phyloP scores from a whole-genome alignment of 92 coral and sea anemone species.

The Palythoa heliodiscus region DNA sequence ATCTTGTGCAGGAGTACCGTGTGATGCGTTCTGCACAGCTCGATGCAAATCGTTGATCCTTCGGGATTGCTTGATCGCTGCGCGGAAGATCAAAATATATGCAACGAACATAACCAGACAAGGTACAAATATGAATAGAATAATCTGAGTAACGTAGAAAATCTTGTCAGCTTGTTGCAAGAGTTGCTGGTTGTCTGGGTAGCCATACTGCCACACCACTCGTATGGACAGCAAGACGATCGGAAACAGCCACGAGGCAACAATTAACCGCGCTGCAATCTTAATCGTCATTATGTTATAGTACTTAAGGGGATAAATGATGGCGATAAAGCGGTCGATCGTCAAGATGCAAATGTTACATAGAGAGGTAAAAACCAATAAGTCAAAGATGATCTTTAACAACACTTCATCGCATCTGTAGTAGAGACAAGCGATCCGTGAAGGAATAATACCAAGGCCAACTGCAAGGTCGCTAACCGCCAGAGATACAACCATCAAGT shows the following conservation, averaged over 20 bases:
- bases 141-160: conserved; percentile 79
- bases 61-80: conserved; percentile 69
- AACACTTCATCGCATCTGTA: conserved; percentile 66
- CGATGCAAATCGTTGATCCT: conserved; percentile 64
- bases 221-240: conserved; percentile 64
- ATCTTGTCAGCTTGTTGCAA: conserved; percentile 64
- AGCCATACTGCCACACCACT: conserved; percentile 71
- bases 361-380: conserved; percentile 78
- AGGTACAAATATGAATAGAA: conserved; percentile 76
- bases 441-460: conserved; percentile 72
- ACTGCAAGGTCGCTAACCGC: conserved; percentile 81
- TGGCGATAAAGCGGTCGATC: conserved; percentile 59
- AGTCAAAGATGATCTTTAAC: conserved; percentile 72
- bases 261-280: conserved; percentile 56
- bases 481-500: conserved; percentile 74
- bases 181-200: conserved; percentile 53
- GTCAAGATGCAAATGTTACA: conserved; percentile 82
- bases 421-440: conserved; percentile 70
- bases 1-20: conserved; percentile 34
- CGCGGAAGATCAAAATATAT: conserved; percentile 65
- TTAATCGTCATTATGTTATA: conserved; percentile 45
- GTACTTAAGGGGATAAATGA: conserved; percentile 54
- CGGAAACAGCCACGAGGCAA: conserved; percentile 71
- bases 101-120: conserved; percentile 79
- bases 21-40: conserved; percentile 47